These are phyloP conservation scores for Trogon melanurus DNA, from an alignment of 2,113 vertebrate species.

Conservation along the genomic window DNA sequence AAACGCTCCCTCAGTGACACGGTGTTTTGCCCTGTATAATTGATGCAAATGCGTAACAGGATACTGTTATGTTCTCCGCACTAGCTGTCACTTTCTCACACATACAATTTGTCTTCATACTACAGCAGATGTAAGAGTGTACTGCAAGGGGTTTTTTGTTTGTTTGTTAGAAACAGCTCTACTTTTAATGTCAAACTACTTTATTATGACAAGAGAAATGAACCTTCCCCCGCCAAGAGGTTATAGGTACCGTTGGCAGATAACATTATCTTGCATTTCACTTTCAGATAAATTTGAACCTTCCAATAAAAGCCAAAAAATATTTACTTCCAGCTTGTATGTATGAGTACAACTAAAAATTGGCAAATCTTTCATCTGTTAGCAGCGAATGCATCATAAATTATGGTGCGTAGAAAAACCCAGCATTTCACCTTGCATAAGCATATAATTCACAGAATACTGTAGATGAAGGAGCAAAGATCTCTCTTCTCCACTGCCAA, in stretches of 20 bases:
- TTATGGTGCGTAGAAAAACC: background rate
- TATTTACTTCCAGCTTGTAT: background rate
- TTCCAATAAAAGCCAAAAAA: background rate
- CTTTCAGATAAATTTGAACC: background rate
- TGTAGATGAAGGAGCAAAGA: conserved; percentile 6
- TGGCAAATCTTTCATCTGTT: background rate
- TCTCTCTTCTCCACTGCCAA: background rate
- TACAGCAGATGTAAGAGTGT: background rate
- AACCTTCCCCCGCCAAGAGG: background rate
- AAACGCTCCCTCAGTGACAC: conserved; percentile 58
- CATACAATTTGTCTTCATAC: background rate
- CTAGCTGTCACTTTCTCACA: conserved; percentile 65
- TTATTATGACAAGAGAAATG: background rate
- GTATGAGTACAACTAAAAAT: background rate
- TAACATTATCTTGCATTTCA: background rate
- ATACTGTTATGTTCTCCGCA: conserved; percentile 56
- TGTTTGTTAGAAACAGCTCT: background rate
- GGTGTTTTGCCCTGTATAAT: conserved; percentile 59
- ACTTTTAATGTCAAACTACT: background rate
- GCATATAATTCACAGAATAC: conserved; percentile 30
- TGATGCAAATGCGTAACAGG: conserved; percentile 66
- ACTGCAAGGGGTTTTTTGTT: background rate
- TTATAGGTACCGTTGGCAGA: background rate
- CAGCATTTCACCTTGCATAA: conserved; percentile 20
- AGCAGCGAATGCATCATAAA: background rate